Conservation (phyloP, 1,140 invertebrate genomes). For the Helicorthomorpha holstii region DNA sequence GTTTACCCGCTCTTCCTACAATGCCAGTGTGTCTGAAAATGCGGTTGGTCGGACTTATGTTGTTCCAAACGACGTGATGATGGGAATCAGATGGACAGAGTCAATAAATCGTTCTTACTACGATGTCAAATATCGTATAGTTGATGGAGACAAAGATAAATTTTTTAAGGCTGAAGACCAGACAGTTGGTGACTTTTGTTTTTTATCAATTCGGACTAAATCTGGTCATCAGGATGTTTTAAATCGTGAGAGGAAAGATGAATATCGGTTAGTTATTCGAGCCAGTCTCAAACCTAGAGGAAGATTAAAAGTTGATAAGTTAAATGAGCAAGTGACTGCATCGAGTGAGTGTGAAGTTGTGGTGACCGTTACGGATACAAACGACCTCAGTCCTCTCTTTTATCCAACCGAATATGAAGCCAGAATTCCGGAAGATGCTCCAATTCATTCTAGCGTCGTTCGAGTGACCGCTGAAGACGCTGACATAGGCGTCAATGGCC, state of each 20-base stretch:
- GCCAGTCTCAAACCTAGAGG: background rate
- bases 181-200: slow-evolving; percentile 81
- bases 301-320: background rate
- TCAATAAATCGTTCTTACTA: too few relatives aligned
- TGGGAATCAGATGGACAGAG: slow-evolving; percentile 40
- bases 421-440: slow-evolving; percentile 73
- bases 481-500: slow-evolving; percentile 80
- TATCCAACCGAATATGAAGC: slow-evolving; percentile 63
- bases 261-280: slow-evolving; percentile 60
- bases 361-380: slow-evolving; percentile 69
- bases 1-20: slow-evolving; percentile 61
- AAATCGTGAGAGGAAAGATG: slow-evolving; percentile 75
- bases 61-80: slow-evolving; percentile 40
- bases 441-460: slow-evolving; percentile 44
- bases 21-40: slow-evolving; percentile 81
- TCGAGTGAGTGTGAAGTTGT: slow-evolving; percentile 49
- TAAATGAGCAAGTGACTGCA: slow-evolving; percentile 24
- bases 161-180: slow-evolving; percentile 83
- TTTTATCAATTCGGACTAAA: slow-evolving; percentile 67
- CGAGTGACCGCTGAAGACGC: slow-evolving; percentile 68
- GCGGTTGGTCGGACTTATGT: slow-evolving; percentile 63
- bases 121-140: slow-evolving; percentile 59
- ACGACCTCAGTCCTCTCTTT: slow-evolving; percentile 83
- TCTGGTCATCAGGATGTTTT: slow-evolving; percentile 66
- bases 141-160: slow-evolving; percentile 63